Base-by-base conservation (phyloP, 2,797 vertebrate species). In the Coilia nasus region DNA sequence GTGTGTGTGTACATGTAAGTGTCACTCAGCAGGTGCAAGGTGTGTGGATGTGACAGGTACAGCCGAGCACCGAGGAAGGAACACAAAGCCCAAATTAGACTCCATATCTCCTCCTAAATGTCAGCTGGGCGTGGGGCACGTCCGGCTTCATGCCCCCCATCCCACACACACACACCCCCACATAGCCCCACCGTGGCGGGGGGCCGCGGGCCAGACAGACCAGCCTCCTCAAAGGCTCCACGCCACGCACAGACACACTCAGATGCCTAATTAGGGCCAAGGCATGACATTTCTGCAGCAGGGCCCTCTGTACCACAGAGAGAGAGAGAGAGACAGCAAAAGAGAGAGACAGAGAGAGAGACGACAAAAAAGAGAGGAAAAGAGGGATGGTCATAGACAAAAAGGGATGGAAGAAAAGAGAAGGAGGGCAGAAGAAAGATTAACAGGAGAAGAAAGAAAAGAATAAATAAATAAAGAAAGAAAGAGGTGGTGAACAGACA, bases 221-320 rank as follows among this genome's bases (percentile, higher is more conserved):
- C 44, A 35, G 82, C 80, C 78, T 62, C 84, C 81, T 84, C 88
- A 91, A 88, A 92, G 94, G 89, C 87, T 90, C 90, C 90, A 84
- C 86, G 90, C 90, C 50, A 54, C 50, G 9, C 50, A 9, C 50
- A 54, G 9, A 54, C 93, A 92, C 91, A 86, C 87, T 92, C 92
- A 93, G 92, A 91, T 89, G 88, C 91, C 96, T 97, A 97, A 97
- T 97, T 97, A 97, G 94, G 91, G 93, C 92, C 92, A 91, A 94
- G 94, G 96, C 94, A 94, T 96, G 95, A 96, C 96, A 97, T 97
- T 97, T 97, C 93, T 94, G 92, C 88, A 95, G 93, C 93, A 94
- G 96, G 97, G 95, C 86, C 91, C 92, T 83, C 91, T 91, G 94
- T 91, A 88, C 88, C 91, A 90, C 90, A 92, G 31, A 41, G 31